These are phyloP conservation scores for Harlomillsia oculata DNA, from an alignment of 1,140 invertebrate genomes.

Conservation along the genomic window DNA sequence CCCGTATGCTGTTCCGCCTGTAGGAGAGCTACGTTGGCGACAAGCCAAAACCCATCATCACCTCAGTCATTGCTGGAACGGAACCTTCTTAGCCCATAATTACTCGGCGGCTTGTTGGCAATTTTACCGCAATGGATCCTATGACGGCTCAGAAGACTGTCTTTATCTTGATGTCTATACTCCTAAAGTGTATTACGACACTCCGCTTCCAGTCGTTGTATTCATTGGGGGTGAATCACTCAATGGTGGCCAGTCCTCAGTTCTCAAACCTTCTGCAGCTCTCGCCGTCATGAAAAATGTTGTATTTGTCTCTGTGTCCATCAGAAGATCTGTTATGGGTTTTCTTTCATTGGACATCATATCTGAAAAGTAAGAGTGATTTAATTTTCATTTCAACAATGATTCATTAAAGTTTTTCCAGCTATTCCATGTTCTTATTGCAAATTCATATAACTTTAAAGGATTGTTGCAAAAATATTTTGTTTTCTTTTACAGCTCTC, in stretches of 20 bases:
- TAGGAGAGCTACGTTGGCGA: slow-evolving; percentile 59
- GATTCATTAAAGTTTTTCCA: background rate
- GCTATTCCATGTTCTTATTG: too few species aligned
- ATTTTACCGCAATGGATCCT: slow-evolving; percentile 51
- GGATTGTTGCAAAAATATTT: background rate
- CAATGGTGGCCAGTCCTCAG: slow-evolving; percentile 46
- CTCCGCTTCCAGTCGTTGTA: slow-evolving; percentile 67
- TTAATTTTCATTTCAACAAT: background rate
- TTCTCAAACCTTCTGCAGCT: slow-evolving; percentile 51
- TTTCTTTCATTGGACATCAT: slow-evolving; percentile 63
- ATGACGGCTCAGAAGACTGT: slow-evolving; percentile 64
- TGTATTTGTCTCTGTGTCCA: slow-evolving; percentile 72
- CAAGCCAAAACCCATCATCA: slow-evolving; percentile 54
- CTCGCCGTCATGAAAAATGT: slow-evolving; percentile 63
- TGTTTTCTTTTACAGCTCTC: slow-evolving; percentile 41
- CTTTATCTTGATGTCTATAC: slow-evolving; percentile 60
- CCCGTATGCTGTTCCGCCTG: slow-evolving; percentile 70
- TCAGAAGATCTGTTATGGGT: slow-evolving; percentile 64
- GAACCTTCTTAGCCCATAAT: slow-evolving; percentile 53
- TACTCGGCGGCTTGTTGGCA: slow-evolving; percentile 50
- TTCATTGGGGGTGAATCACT: slow-evolving; percentile 66
- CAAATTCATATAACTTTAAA: too few species aligned
- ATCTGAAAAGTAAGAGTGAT: slow-evolving; percentile 45
- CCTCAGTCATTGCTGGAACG: slow-evolving; percentile 70
- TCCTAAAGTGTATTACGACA: slow-evolving; percentile 51